Evolutionary conservation across 2,113 vertebrate species (phyloP).

Genomic region (Gavialis gangeticus): DNA sequence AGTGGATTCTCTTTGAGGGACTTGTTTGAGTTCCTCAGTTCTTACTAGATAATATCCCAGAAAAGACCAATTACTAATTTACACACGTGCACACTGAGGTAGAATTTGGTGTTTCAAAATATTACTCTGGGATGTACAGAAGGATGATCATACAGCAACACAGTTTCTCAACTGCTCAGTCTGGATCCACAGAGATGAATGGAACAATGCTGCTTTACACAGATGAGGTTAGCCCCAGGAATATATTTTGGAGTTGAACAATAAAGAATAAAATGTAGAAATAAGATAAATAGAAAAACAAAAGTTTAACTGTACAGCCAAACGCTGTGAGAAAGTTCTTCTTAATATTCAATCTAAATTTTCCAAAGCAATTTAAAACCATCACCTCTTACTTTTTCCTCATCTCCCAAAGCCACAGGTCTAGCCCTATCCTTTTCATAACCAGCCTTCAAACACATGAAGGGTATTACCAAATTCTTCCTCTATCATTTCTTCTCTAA

Average conservation of each 20-base stretch:
- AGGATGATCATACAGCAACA: not conserved
- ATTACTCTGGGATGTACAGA: not conserved
- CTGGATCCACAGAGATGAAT: not conserved
- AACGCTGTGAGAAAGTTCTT: too few species aligned
- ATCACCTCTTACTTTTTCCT: too few species aligned
- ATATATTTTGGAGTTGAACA: not conserved
- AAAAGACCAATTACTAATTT: not conserved
- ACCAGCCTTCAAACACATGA: too few species aligned
- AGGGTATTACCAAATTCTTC: too few species aligned
- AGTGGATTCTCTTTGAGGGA: too few species aligned
- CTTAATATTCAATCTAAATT: too few species aligned
- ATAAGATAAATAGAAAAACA: not conserved
- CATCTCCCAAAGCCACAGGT: too few species aligned
- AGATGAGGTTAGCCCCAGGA: not conserved
- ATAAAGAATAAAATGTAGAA: not conserved
- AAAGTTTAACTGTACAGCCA: too few species aligned
- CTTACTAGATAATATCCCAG: not conserved
- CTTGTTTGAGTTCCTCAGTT: too few species aligned
- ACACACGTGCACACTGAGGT: not conserved
- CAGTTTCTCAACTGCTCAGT: not conserved
- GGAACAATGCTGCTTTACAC: not conserved
- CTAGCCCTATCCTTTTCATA: too few species aligned
- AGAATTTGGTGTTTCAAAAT: not conserved
- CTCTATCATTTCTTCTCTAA: too few species aligned
- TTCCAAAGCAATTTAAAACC: too few species aligned